phyloP scores from a whole-genome alignment of 2,797 vertebrate species.

The Varecia variegata region DNA sequence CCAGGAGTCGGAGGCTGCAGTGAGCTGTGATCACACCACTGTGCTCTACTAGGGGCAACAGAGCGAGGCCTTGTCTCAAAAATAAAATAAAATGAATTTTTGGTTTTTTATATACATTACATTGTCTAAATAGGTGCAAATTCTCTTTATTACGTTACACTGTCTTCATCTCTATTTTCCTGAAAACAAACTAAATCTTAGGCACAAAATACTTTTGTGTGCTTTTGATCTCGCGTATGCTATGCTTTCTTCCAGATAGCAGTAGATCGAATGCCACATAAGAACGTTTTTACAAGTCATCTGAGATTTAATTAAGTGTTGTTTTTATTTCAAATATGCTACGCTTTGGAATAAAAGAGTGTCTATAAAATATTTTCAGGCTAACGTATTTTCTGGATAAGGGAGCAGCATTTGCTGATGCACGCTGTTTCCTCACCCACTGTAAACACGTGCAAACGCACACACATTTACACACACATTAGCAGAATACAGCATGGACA shows the following conservation, averaged over 20 bases:
- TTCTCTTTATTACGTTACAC: neutral
- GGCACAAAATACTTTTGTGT: neutral
- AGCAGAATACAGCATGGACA: neutral
- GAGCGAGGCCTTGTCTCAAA: neutral
- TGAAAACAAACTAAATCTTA: neutral
- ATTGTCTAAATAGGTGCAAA: rapidly evolving
- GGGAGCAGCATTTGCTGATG: neutral
- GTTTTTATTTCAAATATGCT: neutral
- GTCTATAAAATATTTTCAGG: neutral
- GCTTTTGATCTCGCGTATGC: neutral
- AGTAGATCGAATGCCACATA: neutral
- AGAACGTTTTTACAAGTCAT: neutral
- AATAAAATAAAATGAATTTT: neutral
- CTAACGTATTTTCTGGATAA: neutral
- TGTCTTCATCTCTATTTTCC: neutral
- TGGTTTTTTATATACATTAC: neutral
- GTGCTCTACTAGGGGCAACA: neutral
- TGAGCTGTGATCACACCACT: neutral
- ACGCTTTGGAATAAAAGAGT: neutral
- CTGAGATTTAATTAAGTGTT: neutral
- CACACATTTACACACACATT: neutral
- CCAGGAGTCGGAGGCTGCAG: neutral
- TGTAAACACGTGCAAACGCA: no score
- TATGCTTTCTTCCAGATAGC: neutral
- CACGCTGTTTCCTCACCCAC: neutral